Conservation (phyloP, 2,888 invertebrate species). For the Trachelus troglodyta region DNA sequence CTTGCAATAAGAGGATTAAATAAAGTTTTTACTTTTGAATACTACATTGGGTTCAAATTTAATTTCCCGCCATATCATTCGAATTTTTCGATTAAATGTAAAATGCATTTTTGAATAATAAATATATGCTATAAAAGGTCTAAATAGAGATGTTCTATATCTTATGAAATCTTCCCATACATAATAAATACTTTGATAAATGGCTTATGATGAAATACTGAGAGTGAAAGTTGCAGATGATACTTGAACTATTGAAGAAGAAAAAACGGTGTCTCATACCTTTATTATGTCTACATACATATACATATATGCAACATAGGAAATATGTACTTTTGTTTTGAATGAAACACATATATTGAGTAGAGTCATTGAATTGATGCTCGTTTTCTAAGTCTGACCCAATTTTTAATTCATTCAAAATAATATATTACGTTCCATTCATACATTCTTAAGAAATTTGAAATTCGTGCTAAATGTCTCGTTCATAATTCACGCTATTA, state of each 20-base stretch:
- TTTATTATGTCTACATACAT: not conserved
- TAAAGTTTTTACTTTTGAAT: not conserved
- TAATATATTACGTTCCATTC: not conserved
- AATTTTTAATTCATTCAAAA: not conserved
- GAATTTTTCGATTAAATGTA: too few species aligned
- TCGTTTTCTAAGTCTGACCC: not conserved
- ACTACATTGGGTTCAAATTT: not conserved
- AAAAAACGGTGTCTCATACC: not conserved
- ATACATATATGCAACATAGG: not conserved
- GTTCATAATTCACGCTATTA: not conserved
- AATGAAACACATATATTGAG: not conserved
- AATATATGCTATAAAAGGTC: too few species aligned
- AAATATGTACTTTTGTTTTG: not conserved
- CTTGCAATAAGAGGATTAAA: not conserved
- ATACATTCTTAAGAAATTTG: not conserved
- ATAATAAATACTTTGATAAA: not conserved
- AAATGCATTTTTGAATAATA: too few species aligned
- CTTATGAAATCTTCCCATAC: not conserved
- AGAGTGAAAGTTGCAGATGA: not conserved
- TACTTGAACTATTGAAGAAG: not conserved
- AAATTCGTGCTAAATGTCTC: not conserved
- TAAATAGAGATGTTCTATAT: not conserved
- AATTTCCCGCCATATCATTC: too few species aligned
- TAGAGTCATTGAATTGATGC: not conserved
- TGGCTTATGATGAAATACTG: not conserved